Base-by-base conservation (phyloP, 1,140 invertebrate species). In the Drosophila repleta region DNA sequence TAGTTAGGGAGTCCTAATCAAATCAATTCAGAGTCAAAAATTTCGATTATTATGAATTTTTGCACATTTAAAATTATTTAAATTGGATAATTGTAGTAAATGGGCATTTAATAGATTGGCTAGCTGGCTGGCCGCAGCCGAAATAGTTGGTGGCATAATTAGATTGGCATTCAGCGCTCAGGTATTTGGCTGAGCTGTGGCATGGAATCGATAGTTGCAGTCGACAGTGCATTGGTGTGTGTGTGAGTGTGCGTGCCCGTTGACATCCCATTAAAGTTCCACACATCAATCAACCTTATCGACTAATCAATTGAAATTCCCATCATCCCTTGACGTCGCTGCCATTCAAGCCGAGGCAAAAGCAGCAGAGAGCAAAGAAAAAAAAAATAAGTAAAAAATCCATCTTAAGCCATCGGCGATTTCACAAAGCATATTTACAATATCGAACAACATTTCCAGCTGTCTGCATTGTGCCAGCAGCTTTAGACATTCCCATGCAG, bases 371-470 rank as follows among this genome's bases (percentile, higher is more conserved):
- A 24, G 10, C 1, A 37, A 35, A 37, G 4, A 11, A 53, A 37
- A n/a, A 20, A 8, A 20, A 21, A 55, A 39, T 13, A 21, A 11
- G 18, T 17, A 32, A 20, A 35, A 45, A 43, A 70, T 65, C 61
- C 52, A 70, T 45, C 62, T 71, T 71, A 71, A 71, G 62, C 68
- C 46, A 66, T 45, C 68, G 68, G 69, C 69, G 69, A 66, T 66
- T 72, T 67, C 15, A 17, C 46, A 65, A 66, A 66, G 21, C 69
- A 72, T 64, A 72, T 72, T 72, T 60, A 60, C 69, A 72, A 66
- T 67, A 79, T 75, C 53, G 79, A 79, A 83, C 71, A 83, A 76
- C 73, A 66, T 80, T 84, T 68, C 64, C 81, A 84, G 81, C 72
- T 83, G 80, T 72, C 67, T 62, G 76, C 73, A 75, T 71, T 75